Conservation (phyloP, 2,888 invertebrate genomes). For the Rotaria socialis region DNA sequence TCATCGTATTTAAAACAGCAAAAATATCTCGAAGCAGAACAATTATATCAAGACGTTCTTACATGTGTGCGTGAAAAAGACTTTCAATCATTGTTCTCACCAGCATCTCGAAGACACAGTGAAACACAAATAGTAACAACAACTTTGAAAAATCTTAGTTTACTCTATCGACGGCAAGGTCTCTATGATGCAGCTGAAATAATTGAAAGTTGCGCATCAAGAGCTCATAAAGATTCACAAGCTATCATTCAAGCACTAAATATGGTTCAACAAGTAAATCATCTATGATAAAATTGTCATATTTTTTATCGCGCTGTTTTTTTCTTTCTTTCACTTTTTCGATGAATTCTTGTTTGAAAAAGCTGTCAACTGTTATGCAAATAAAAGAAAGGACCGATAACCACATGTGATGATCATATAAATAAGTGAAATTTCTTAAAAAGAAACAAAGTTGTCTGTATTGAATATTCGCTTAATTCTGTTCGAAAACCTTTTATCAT, state of each 20-base stretch:
- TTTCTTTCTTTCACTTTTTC: background rate
- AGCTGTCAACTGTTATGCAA: background rate
- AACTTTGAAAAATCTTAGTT: constrained; percentile 93
- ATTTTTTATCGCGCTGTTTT: background rate
- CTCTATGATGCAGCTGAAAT: constrained; percentile 99
- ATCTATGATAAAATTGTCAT: background rate
- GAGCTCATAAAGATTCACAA: constrained; percentile 41
- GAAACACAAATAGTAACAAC: constrained; percentile 72
- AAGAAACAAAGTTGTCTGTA: too few species aligned
- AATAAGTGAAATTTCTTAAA: too few species aligned
- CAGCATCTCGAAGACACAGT: constrained; percentile 58
- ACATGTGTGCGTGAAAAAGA: constrained; percentile 40
- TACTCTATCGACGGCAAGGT: constrained; percentile 92
- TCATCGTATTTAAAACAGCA: constrained; percentile 94
- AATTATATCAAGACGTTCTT: constrained; percentile 74
- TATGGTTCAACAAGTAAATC: constrained; percentile 32
- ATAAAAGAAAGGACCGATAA: background rate
- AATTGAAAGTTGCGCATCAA: constrained; percentile 65
- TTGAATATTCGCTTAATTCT: too few species aligned
- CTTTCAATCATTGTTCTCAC: background rate
- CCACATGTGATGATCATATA: too few species aligned
- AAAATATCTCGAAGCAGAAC: constrained; percentile 97
- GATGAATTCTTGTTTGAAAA: background rate
- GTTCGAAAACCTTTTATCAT: too few species aligned
- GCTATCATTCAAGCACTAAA: constrained; percentile 46